phyloP scores from a whole-genome alignment of 2,113 vertebrate species.

The Rhagologus leucostigma region DNA sequence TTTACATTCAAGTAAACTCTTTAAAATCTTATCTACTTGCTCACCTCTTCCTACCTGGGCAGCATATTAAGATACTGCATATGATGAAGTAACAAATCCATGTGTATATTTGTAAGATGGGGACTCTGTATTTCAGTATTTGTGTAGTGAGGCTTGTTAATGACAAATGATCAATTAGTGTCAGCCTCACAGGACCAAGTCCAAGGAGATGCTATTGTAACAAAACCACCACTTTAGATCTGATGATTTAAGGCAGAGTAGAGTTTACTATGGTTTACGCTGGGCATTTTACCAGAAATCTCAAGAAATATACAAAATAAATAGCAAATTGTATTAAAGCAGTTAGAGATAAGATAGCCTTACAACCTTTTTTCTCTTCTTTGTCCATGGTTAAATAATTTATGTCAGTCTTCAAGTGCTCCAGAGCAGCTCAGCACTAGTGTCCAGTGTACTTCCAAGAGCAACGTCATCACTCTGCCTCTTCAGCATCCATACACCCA shows the following conservation, averaged over 20 bases:
- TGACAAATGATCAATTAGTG: neutral
- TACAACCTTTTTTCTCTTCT: neutral
- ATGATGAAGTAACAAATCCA: neutral
- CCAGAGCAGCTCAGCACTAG: neutral
- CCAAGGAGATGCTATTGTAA: neutral
- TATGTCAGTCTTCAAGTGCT: neutral
- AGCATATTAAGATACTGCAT: neutral
- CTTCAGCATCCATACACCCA: neutral
- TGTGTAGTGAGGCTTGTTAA: neutral
- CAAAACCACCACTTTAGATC: neutral
- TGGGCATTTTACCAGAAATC: neutral
- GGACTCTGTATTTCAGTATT: neutral
- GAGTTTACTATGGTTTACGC: rapidly evolving
- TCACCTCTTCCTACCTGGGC: neutral
- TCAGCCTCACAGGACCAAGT: neutral
- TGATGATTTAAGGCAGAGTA: neutral
- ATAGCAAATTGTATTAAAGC: neutral
- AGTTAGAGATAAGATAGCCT: neutral
- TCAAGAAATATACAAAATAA: neutral
- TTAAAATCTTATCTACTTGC: neutral
- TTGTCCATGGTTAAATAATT: neutral
- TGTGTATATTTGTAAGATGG: neutral
- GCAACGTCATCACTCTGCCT: neutral
- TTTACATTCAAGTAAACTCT: neutral
- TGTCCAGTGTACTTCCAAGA: neutral